These are phyloP conservation scores for Orcinus orca DNA, from an alignment of 2,113 vertebrate genomes.

Conservation along the genomic window DNA sequence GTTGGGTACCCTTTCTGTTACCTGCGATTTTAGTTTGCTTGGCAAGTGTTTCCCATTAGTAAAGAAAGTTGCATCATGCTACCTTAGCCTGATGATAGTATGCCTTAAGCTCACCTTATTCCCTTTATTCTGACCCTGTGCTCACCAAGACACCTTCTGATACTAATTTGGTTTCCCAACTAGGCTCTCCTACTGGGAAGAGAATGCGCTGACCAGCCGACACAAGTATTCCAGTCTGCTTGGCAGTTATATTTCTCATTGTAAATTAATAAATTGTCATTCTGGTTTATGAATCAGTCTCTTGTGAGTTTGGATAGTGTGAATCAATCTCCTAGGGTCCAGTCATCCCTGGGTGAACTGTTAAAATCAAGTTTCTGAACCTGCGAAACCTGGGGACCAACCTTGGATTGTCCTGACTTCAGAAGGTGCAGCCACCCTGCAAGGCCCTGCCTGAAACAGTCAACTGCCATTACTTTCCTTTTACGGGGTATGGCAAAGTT, in stretches of 20 bases:
- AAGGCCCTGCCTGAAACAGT: background rate
- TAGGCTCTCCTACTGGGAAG: conserved; percentile 43
- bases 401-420: background rate
- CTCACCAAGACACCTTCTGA: conserved; percentile 9
- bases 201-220: conserved; percentile 32
- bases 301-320: conserved; percentile 46
- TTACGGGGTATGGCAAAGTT: background rate
- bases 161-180: conserved; percentile 43
- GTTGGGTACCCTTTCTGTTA: background rate
- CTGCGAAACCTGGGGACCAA: background rate
- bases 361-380: conserved; percentile 33
- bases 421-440: background rate
- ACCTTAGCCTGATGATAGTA: background rate
- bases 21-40: background rate
- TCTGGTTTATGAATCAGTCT: conserved; percentile 55
- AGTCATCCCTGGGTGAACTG: background rate
- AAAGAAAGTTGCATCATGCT: background rate
- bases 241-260: conserved; percentile 53
- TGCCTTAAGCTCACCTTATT: background rate
- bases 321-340: background rate
- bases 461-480: background rate
- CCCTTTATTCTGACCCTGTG: background rate
- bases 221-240: conserved; percentile 32
- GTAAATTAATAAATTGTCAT: conserved; percentile 49
- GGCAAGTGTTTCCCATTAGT: background rate